A percentile compares a stretch with the other conserved stretches of the same genome.
Evolutionary conservation across 2,888 invertebrate genomes (phyloP).

Genomic region (Perizoma affinitatum): DNA sequence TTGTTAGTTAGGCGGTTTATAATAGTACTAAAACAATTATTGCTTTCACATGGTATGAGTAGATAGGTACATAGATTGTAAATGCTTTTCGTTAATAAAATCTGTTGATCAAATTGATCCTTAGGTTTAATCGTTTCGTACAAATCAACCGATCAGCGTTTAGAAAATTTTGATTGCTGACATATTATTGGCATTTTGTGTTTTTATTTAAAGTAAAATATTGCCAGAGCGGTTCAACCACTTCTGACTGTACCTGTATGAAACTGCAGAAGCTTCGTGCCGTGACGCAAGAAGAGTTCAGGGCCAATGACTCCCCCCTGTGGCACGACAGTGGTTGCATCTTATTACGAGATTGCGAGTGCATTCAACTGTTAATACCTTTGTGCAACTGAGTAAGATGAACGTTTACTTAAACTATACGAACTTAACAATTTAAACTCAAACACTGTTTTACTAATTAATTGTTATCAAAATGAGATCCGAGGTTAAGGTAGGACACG

Average conservation of each 20-base stretch:
- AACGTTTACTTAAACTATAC: slow-evolving; percentile 32
- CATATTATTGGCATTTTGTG: too few species aligned
- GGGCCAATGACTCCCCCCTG: slow-evolving; percentile 58
- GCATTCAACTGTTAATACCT: slow-evolving; percentile 59
- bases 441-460: slow-evolving; percentile 11
- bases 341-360: slow-evolving; percentile 46
- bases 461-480: not conserved
- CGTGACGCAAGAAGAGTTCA: slow-evolving; percentile 52
- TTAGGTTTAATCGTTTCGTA: too few species aligned
- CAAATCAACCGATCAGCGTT: too few species aligned
- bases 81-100: too few species aligned
- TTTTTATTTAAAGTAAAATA: too few species aligned
- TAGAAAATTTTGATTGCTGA: too few species aligned
- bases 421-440: slow-evolving; percentile 19
- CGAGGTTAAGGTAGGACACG: too few species aligned
- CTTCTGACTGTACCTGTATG: slow-evolving; percentile 7
- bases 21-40: not conserved
- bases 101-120: too few species aligned
- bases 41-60: too few species aligned
- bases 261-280: slow-evolving; percentile 23
- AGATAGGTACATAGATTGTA: too few species aligned
- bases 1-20: too few species aligned
- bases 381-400: slow-evolving; percentile 37
- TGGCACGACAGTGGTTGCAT: slow-evolving; percentile 50
- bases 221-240: slow-evolving; percentile 1